Evolutionary conservation across 1,140 invertebrate species (phyloP), one percentile per base, ranked within the genome.

Genomic region (Aphelinus atriplicis): DNA sequence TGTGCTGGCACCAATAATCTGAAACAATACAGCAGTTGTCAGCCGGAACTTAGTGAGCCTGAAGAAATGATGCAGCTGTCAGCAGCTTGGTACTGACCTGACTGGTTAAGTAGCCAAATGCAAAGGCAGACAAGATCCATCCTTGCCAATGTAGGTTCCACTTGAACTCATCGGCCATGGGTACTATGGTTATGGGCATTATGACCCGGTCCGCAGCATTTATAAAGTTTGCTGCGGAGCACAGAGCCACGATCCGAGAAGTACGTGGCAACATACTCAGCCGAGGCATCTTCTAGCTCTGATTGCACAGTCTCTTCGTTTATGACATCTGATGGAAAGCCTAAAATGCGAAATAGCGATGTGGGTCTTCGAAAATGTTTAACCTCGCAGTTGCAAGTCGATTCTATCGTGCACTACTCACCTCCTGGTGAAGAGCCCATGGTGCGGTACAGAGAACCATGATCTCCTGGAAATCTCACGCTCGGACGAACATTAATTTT

Each of bases 101-200:
- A 89, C 93, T 94, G 78, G 92, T 93, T 80, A 95, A 93, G 82
- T 94, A 95, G 57, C 94, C 94, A 77, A 94, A 91, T 26, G 94
- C 92, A 89, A 95, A 95, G 51, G 93, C 92, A 73, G 93, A 94
- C 45, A 94, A 86, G 67, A 95, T 93, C 93, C 93, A 94, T 74
- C 94, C 94, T 84, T 95, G 93, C 82, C 90, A 91, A 80, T 94
- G 90, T 43, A 95, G 82, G 78, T 88, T 91, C 94, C 93, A 95
- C 56, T 92, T 90, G 81, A 91, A 95, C 81, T 94, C 88, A 81
- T 93, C 90, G 1, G 92, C 91, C 93, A 95, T 95, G 1, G 90
- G 92, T 51, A 95, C 91, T 74, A 95, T 94, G 9, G 94, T 92
- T 62, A 95, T 93, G 1, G 94, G 94, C 93, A 95, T 94, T 63